Base-by-base conservation (phyloP, 2,113 vertebrate species). In the Vicugna pacos region DNA sequence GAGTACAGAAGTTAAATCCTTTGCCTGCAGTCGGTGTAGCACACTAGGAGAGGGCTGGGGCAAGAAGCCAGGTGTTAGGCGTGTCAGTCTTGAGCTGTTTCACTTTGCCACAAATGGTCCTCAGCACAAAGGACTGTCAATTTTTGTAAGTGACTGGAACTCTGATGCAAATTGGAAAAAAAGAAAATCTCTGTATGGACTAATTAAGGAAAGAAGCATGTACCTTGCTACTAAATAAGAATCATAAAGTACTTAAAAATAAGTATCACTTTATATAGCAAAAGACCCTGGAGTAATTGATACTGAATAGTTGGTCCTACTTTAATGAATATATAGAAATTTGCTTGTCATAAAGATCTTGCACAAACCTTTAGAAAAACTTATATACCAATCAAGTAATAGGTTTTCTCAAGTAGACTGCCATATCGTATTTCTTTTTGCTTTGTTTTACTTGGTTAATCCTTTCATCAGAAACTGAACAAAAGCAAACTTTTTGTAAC, bases 401-500 rank as follows among this genome's bases (percentile, higher is more conserved):
- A 28, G 1, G 8, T 54, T 81, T 87, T 84, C 28, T 84, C 20
- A 84, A 38, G 46, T n/a, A 81, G n/a, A 72, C 2, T 65, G 6
- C 20, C 75, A 6, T 46, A 50, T 73, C 15, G 3, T 13, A 42
- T 65, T 79, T 92, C 1, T 84, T 60, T 60, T 72, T 5, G 22
- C 65, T 70, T 89, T 48, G 16, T 83, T 97, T 73, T 77, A 42
- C 7, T 87, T 76, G 24, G 3, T 76, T 64, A 97, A 67, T 56
- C 2, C 11, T 93, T 77, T 89, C 67, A 87, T 69, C 65, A 91
- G 70, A 76, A 82, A 65, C 32, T 65, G 48, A 95, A 52, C 14
- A 93, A 92, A 96, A 67, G 8, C 28, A 85, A 87, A 76, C 24
- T 20, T 88, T 88, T 89, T 30, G n/a, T 81, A 84, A 8, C 32